A percentile compares a stretch with the other conserved stretches of the same genome.
Evolutionary conservation across 2,888 invertebrate species (phyloP).

Genomic region (Calliopum simillimum): DNA sequence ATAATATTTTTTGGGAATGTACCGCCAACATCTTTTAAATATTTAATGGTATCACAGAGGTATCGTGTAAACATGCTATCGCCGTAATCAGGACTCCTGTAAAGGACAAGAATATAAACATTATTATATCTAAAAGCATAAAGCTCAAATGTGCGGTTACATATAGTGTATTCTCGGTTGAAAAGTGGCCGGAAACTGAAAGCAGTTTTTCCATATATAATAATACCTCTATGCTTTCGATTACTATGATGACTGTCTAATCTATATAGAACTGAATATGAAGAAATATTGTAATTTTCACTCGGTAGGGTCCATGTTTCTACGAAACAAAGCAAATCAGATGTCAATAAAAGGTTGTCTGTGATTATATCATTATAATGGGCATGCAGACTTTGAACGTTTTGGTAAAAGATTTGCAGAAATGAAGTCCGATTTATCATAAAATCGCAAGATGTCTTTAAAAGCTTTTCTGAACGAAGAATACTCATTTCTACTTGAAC

Average conservation of each 20-base stretch:
- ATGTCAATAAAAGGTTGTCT: conserved; percentile 9
- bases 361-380: conserved; percentile 25
- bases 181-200: too few species aligned
- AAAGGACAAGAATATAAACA: background rate
- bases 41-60: background rate
- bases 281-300: background rate
- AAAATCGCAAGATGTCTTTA: background rate
- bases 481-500: conserved; percentile 20
- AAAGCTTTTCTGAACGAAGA: background rate
- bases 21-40: background rate
- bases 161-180: too few species aligned
- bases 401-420: conserved; percentile 23
- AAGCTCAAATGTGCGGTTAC: background rate
- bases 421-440: background rate
- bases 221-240: conserved; percentile 24
- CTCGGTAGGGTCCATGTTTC: conserved; percentile 30
- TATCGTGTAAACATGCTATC: background rate
- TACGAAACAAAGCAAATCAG: conserved; percentile 28
- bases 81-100: background rate
- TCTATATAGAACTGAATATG: background rate
- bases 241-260: conserved; percentile 10
- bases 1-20: conserved; percentile 19
- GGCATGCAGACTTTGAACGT: conserved; percentile 35
- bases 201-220: background rate
- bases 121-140: background rate